phyloP scores from a whole-genome alignment of 1,140 invertebrate genomes.

The Eulimnadia texana region DNA sequence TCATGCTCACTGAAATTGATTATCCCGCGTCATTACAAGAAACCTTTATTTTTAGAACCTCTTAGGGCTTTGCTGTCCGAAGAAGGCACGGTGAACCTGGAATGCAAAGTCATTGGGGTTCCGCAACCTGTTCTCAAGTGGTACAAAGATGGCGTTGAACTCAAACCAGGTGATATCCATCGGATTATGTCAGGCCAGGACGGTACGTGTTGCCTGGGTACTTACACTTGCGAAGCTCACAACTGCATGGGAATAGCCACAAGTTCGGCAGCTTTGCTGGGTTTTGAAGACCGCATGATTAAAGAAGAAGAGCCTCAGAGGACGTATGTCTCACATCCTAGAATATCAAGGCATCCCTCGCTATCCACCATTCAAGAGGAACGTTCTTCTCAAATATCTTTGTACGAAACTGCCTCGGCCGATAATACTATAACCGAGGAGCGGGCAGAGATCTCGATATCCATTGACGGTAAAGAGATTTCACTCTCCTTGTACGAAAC shows the following conservation, averaged over 20 bases:
- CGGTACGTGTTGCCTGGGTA: slow-evolving; percentile 76
- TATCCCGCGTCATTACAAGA: slow-evolving; percentile 74
- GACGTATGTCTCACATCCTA: slow-evolving; percentile 15
- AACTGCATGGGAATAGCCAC: slow-evolving; percentile 84
- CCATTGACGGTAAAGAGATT: slow-evolving; percentile 79
- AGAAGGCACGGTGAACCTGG: slow-evolving; percentile 74
- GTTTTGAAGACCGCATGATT: slow-evolving; percentile 51
- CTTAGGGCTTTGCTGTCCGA: slow-evolving; percentile 67
- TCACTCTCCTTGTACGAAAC: slow-evolving; percentile 81
- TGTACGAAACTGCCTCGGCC: slow-evolving; percentile 63
- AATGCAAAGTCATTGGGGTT: slow-evolving; percentile 83
- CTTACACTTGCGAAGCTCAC: slow-evolving; percentile 80
- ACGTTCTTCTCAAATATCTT: slow-evolving; percentile 53
- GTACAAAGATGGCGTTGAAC: slow-evolving; percentile 78
- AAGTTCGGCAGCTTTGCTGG: slow-evolving; percentile 70
- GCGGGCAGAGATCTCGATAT: slow-evolving; percentile 64
- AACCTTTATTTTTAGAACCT: slow-evolving; percentile 70
- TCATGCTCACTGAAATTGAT: slow-evolving; percentile 68
- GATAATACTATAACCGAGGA: slow-evolving; percentile 52
- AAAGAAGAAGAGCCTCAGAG: slow-evolving; percentile 6
- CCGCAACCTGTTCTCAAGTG: slow-evolving; percentile 73
- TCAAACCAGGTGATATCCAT: slow-evolving; percentile 81
- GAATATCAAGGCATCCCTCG: slow-evolving; percentile 54
- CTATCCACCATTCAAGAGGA: slow-evolving; percentile 82
- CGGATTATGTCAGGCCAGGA: slow-evolving; percentile 74